Base-by-base conservation (phyloP, 2,888 invertebrate species). In the Aphrophora alni region DNA sequence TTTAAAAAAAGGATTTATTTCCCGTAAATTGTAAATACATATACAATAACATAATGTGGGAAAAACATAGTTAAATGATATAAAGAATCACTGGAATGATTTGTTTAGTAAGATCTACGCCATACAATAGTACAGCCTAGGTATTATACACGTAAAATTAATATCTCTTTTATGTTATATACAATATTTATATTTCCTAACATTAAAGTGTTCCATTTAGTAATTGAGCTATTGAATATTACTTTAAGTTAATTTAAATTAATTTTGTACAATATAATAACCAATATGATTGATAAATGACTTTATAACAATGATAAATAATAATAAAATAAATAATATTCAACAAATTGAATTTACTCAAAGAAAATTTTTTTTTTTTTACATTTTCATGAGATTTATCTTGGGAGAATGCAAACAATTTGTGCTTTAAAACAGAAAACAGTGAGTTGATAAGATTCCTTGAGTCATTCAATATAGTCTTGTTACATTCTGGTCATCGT, bases 101-200 rank as follows among this genome's bases (percentile, higher is more conserved):
- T 59, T n/a, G n/a, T n/a, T 14, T 44, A 44, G 21, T 59, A 21
- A 12, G n/a, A 59, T 2, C 59, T 59, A 59, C 21, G 59, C 59
- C 21, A 59, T 59, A 59, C 59, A 59, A 59, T 59, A 59, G 59
- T 59, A 59, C 21, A 59, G 59, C 59, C 59, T 59, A 59, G 59
- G 59, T 21, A 4, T 44, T 21, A 59, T 21, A 59, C n/a, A 59
- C 12, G 59, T 59, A 59, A 59, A 59, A 59, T 59, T 21, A 59
- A 59, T 59, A 59, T 59, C 59, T 44, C 44, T 59, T 59, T 59
- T 14, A 80, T 76, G 75, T 51, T 80, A 75, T 75, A 80, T 75
- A 71, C 70, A 75, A 80, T 80, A 80, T 76, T 75, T 75, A 80
- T 33, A 38, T 75, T 21, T 71, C 27, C 70, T 71, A 75, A 51